phyloP scores from a whole-genome alignment of 2,113 vertebrate species.

The cattle (Bos taurus) region DNA sequence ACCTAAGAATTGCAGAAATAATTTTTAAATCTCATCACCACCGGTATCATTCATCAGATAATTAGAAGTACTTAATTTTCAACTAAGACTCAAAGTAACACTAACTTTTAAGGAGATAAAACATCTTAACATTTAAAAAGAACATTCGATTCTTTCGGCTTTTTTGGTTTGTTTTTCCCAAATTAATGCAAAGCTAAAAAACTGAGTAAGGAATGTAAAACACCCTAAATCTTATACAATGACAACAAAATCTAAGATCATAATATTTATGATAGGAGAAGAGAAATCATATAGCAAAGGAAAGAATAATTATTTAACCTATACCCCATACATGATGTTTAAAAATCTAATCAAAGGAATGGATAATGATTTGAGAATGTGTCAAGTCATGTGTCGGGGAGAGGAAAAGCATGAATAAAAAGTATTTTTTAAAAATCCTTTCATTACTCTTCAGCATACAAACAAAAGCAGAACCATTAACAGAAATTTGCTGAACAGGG shows the following conservation, averaged over 20 bases:
- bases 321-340: slow-evolving; percentile 3
- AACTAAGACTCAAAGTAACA: slow-evolving; percentile 15
- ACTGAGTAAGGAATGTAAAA: slow-evolving; percentile 12
- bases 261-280: background rate
- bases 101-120: slow-evolving; percentile 31
- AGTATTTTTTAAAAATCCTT: background rate
- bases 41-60: slow-evolving; percentile 5
- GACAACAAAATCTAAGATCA: slow-evolving; percentile 20
- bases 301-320: background rate
- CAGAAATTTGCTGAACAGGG: background rate
- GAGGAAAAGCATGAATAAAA: background rate
- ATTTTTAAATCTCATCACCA: slow-evolving; percentile 37
- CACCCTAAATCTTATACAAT: background rate
- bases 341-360: background rate
- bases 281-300: background rate
- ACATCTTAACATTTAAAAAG: background rate
- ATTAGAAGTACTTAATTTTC: slow-evolving; percentile 42
- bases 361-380: slow-evolving; percentile 32
- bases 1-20: slow-evolving; percentile 10
- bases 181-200: slow-evolving; percentile 28
- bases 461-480: slow-evolving; percentile 11
- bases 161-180: background rate
- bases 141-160: background rate
- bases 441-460: background rate
- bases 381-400: background rate